Base-by-base conservation (phyloP, 2,797 vertebrate species). In the Pachyuromys duprasi region DNA sequence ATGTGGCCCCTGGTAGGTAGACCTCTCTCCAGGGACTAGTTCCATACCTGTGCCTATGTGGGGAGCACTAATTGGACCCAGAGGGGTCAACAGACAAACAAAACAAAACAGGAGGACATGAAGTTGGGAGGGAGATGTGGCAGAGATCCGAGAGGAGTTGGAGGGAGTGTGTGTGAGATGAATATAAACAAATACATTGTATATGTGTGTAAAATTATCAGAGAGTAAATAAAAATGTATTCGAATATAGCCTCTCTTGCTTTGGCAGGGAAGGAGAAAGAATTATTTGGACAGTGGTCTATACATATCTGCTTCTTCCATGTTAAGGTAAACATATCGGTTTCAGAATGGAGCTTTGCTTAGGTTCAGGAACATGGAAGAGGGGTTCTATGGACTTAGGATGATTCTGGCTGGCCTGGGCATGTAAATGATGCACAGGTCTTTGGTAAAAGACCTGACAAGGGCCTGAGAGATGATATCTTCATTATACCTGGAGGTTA, bases 311-410 rank as follows among this genome's bases (percentile, higher is more conserved):
- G 75, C n/a, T 26, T 36, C 39, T 97, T 92, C 94, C 93, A 5
- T 93, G 89, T 70, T 94, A 88, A 62, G 96, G 94, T 74, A 93
- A 97, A 70, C 70, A 39, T 57, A 95, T n/a, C 65, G 87, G 82
- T 94, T 95, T 74, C 70, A 96, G 91, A 97, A 97, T 93, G 90
- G 97, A 98, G 84, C 55, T 91, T 92, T 18, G 62, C 97, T 89
- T 92, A 90, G 65, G 89, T 93, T 97, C 92, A 96, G 87, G 65
- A 96, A 78, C 2, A 4, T 20, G 95, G 86, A 93, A 97, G 49
- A 90, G n/a, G 89, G 87, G 75, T 81, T 97, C 82, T 94, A 75
- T 88, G 88, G 69, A 82, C 90, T 93, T 57, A 3, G 74, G 88
- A 49, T 20, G 86, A 95, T 95, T 89, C 36, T 96, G 87, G 92